Conservation (phyloP, 2,113 vertebrate species). For the Eurypyga helias region DNA sequence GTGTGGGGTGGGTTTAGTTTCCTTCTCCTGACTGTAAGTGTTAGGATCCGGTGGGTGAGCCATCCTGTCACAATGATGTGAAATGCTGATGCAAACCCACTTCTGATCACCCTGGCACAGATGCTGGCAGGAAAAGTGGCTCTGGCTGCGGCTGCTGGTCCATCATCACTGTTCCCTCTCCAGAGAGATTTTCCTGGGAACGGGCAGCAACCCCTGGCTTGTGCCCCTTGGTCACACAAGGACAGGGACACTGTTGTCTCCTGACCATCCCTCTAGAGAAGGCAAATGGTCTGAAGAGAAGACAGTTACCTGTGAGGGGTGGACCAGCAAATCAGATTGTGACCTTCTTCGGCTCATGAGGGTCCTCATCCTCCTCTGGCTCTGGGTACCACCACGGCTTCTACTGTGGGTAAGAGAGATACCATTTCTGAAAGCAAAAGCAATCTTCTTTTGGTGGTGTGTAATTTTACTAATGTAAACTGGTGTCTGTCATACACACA, state of each 20-base stretch:
- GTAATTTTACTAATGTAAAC: neutral
- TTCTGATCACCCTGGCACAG: neutral
- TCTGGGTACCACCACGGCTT: accelerated
- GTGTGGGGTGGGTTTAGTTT: neutral
- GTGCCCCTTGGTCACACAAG: neutral
- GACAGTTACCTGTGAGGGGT: too few species aligned
- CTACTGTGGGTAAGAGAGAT: neutral
- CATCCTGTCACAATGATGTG: accelerated
- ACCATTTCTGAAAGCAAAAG: neutral
- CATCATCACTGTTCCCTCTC: neutral
- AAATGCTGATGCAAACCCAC: neutral
- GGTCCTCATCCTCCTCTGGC: neutral
- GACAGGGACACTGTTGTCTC: neutral
- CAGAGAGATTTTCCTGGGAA: neutral
- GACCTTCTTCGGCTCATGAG: neutral
- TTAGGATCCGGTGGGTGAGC: neutral
- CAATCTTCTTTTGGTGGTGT: neutral
- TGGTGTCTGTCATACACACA: neutral
- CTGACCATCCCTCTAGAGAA: neutral
- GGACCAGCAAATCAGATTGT: neutral
- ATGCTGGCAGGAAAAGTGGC: accelerated
- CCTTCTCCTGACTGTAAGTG: neutral
- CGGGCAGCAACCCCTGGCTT: neutral
- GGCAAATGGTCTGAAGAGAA: neutral
- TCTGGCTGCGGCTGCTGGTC: neutral